Conservation (phyloP, 1,140 invertebrate species). For the Brachionus koreanus region DNA sequence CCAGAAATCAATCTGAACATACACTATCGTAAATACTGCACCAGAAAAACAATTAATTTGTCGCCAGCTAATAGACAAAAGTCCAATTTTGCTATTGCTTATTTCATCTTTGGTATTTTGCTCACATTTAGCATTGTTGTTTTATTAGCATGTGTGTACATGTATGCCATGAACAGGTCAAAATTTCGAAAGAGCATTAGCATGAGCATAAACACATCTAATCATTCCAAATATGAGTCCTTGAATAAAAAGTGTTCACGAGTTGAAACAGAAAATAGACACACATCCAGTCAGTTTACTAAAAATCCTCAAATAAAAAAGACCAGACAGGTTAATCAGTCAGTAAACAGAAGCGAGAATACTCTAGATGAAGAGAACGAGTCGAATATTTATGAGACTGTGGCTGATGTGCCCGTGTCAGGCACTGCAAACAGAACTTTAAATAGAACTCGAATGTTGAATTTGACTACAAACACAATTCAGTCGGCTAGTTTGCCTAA, state of each 20-base stretch:
- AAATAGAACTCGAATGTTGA: background rate
- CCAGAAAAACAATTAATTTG: background rate
- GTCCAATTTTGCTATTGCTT: background rate
- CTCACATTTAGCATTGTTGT: background rate
- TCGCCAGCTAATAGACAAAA: background rate
- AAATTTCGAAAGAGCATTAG: background rate
- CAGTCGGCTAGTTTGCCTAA: slow-evolving; percentile 4
- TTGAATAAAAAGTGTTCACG: background rate
- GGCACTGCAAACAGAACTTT: background rate
- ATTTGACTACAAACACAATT: slow-evolving; percentile 38
- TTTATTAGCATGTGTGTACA: background rate
- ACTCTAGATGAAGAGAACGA: background rate
- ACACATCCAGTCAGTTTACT: background rate
- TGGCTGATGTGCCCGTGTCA: background rate
- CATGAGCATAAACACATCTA: slow-evolving; percentile 18
- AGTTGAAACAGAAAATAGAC: background rate
- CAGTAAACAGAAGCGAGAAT: background rate
- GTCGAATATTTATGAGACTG: slow-evolving; percentile 27
- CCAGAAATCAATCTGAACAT: background rate
- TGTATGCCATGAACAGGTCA: background rate
- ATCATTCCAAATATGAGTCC: slow-evolving; percentile 25
- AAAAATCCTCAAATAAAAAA: background rate
- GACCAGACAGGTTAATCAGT: slow-evolving; percentile 21
- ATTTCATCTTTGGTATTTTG: slow-evolving; percentile 17
- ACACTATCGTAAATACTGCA: slow-evolving; percentile 26